Evolutionary conservation across 2,797 vertebrate genomes (phyloP), one percentile per base, ranked within the genome.

Genomic region (Scolopax bukidnonensis): DNA sequence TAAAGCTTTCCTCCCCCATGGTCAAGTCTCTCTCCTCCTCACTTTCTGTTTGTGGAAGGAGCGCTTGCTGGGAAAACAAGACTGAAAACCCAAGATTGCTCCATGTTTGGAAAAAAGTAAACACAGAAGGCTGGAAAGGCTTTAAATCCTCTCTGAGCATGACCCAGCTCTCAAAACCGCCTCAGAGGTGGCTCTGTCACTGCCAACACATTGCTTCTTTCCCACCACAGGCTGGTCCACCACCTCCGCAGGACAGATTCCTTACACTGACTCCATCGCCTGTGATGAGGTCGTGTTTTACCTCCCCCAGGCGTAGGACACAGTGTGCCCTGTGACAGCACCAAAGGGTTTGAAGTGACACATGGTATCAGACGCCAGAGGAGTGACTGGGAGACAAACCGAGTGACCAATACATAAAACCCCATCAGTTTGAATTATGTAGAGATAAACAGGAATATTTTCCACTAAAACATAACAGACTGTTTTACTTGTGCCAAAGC

Each of bases 271-370:
- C 23, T 63, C 16, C 2, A 53, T 40, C 1, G 25, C 15, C 67
- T 43, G n/a, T 6, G 20, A 13, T 0, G 9, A 45, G 43, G 38
- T 9, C 3, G 2, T 3, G 11, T 33, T 60, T 33, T 14, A 27
- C 32, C 25, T 75, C 19, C 15, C 47, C 5, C 40, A 30, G 32
- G 77, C 40, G 10, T 40, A 60, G 40, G 20, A 41, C 28, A 64
- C 3, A 25, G 15, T 0, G 0, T 21, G 24, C 14, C 20, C 47
- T n/a, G 24, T 0, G 3, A 56, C 15, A 76, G 59, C 41, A 47
- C 47, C 6, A 1, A 17, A 16, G 24, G 11, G 43, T 43, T n/a
- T 38, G 23, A 57, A 73, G 47, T 12, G 50, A 45, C 60, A 48
- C 11, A 3, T 18, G 30, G 10, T 30, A 57, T 16, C 57, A 81